These are phyloP conservation scores for Hephaestus fuliginosus DNA, from an alignment of 2,797 vertebrate genomes.

Conservation along the genomic window DNA sequence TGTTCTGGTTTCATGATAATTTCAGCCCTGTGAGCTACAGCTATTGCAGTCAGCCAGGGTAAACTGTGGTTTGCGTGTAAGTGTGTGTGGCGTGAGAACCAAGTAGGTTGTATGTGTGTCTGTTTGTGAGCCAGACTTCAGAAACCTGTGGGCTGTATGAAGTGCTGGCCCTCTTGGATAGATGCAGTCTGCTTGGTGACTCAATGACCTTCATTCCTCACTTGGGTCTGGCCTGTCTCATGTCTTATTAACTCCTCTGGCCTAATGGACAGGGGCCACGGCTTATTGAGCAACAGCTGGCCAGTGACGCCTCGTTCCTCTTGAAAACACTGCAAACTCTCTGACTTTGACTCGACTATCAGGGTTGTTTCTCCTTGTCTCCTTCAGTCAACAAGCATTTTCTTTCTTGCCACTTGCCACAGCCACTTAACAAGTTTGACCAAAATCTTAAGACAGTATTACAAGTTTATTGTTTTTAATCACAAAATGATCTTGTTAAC, in stretches of 20 bases:
- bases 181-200: constrained; percentile 81
- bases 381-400: constrained; percentile 28
- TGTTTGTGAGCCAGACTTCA: constrained; percentile 44
- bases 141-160: constrained; percentile 70
- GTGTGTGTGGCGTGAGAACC: constrained; percentile 28
- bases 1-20: constrained; percentile 50
- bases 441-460: background rate
- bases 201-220: constrained; percentile 85
- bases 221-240: constrained; percentile 82
- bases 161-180: constrained; percentile 74
- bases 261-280: constrained; percentile 83
- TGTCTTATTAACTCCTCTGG: constrained; percentile 85
- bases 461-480: background rate
- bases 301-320: constrained; percentile 67
- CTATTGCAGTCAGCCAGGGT: constrained; percentile 42
- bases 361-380: constrained; percentile 48
- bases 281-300: constrained; percentile 86
- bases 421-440: background rate
- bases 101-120: constrained; percentile 25
- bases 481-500: background rate
- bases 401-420: constrained; percentile 19
- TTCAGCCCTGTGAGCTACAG: constrained; percentile 41
- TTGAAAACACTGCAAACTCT: constrained; percentile 72
- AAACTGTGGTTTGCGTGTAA: constrained; percentile 34
- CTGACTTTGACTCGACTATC: constrained; percentile 61